Conservation (phyloP, 2,797 vertebrate genomes). For the Aplochiton taeniatus region DNA sequence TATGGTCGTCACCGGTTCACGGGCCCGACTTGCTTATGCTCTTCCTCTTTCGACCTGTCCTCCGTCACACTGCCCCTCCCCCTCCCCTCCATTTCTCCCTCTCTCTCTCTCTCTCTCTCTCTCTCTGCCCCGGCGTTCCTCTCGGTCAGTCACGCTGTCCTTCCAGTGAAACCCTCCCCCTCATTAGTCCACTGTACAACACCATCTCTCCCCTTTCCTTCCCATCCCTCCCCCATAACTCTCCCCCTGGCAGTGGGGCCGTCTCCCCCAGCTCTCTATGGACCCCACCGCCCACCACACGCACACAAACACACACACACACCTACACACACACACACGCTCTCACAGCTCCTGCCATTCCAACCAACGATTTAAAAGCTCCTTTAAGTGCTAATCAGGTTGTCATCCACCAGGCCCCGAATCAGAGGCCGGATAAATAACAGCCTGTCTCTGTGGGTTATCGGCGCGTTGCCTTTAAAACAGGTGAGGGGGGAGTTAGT, state of each 20-base stretch:
- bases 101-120: slow-evolving; percentile 34
- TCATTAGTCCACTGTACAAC: slow-evolving; percentile 60
- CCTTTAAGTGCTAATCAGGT: slow-evolving; percentile 77
- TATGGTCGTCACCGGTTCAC: too few species aligned
- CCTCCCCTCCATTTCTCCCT: slow-evolving; percentile 17
- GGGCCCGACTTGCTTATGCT: too few species aligned
- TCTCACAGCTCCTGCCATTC: slow-evolving; percentile 34
- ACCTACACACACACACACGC: too few species aligned
- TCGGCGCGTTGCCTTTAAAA: slow-evolving; percentile 63
- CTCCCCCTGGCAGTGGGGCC: slow-evolving; percentile 21
- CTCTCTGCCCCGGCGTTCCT: slow-evolving; percentile 35
- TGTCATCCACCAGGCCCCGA: slow-evolving; percentile 73
- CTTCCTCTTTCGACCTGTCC: not conserved
- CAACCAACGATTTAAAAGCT: slow-evolving; percentile 67
- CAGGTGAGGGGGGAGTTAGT: slow-evolving; percentile 74
- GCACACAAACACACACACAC: too few species aligned
- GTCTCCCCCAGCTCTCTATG: slow-evolving; percentile 34
- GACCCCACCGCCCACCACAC: slow-evolving; percentile 26
- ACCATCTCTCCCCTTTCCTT: slow-evolving; percentile 50
- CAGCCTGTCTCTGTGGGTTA: slow-evolving; percentile 67
- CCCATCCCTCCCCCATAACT: slow-evolving; percentile 33
- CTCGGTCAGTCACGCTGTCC: not conserved
- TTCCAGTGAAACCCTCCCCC: slow-evolving; percentile 22
- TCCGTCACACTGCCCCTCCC: too few species aligned
- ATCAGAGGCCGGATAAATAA: slow-evolving; percentile 75